Evolutionary conservation across 2,113 vertebrate genomes (phyloP).

Genomic region (Scatophagus argus): DNA sequence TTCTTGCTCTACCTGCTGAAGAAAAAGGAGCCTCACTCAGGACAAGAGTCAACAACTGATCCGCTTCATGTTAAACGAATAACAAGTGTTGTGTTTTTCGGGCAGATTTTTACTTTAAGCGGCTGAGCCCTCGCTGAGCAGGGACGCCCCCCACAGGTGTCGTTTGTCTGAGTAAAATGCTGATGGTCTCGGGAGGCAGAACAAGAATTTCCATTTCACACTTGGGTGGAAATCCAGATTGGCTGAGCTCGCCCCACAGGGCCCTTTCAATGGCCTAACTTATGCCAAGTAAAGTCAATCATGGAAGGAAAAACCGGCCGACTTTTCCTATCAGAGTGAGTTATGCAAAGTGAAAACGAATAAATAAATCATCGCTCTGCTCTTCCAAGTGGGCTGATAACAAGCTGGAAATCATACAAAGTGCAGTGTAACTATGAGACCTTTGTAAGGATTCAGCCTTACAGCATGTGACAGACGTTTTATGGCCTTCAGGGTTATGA

Average conservation of each 20-base stretch:
- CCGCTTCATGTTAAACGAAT: background rate
- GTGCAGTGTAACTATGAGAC: background rate
- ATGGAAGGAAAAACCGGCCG: slow-evolving; percentile 25
- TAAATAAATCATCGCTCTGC: background rate
- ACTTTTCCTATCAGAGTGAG: background rate
- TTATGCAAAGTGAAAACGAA: slow-evolving; percentile 4
- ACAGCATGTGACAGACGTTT: background rate
- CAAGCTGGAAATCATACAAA: background rate
- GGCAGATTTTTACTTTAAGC: background rate
- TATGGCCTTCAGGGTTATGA: background rate
- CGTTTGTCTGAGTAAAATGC: slow-evolving; percentile 45
- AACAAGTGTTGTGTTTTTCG: slow-evolving; percentile 24
- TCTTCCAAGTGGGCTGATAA: slow-evolving; percentile 7
- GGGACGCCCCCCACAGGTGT: slow-evolving; percentile 26
- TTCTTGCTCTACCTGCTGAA: slow-evolving; percentile 16
- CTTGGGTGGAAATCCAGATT: slow-evolving; percentile 59
- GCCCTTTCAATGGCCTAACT: slow-evolving; percentile 44
- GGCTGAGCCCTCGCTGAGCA: background rate
- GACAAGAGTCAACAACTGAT: background rate
- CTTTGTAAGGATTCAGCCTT: background rate
- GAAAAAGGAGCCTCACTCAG: background rate
- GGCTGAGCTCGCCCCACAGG: slow-evolving; percentile 38
- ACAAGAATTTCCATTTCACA: slow-evolving; percentile 69
- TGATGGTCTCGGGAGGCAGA: slow-evolving; percentile 39
- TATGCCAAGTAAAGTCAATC: slow-evolving; percentile 48